Conservation (phyloP, 2,797 vertebrate genomes). For the Trichosurus vulpecula region DNA sequence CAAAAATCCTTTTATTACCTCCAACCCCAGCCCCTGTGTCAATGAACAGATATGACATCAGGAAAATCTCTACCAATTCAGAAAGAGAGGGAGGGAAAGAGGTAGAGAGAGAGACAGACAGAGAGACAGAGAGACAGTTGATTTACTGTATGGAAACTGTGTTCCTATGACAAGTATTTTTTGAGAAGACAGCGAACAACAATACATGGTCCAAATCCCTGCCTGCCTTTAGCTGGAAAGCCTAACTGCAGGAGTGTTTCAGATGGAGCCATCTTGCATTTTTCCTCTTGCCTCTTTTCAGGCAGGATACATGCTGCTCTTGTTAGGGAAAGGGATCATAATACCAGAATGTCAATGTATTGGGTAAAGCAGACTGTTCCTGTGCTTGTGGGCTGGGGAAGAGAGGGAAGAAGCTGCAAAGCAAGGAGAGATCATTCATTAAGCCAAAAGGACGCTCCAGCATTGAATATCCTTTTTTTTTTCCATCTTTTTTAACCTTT, state of each 20-base stretch:
- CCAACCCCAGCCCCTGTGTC: background rate
- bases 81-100: too few relatives aligned
- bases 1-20: background rate
- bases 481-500: background rate
- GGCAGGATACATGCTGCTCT: background rate
- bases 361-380: background rate
- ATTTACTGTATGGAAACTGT: slow-evolving; percentile 31
- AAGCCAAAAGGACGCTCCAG: background rate
- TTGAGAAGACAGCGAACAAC: slow-evolving; percentile 49
- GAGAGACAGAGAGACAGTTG: too few relatives aligned
- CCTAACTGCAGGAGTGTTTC: background rate
- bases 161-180: slow-evolving; percentile 56
- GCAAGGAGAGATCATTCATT: background rate
- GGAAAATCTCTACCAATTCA: slow-evolving; percentile 32
- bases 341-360: background rate
- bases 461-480: background rate
- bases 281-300: slow-evolving; percentile 32
- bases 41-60: background rate
- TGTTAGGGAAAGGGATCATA: background rate
- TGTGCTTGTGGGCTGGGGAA: background rate
- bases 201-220: slow-evolving; percentile 34
- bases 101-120: too few relatives aligned
- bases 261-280: background rate
- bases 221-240: background rate
- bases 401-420: background rate